These are phyloP conservation scores for Melipona beecheii DNA, from an alignment of 2,888 invertebrate genomes.

Conservation along the genomic window DNA sequence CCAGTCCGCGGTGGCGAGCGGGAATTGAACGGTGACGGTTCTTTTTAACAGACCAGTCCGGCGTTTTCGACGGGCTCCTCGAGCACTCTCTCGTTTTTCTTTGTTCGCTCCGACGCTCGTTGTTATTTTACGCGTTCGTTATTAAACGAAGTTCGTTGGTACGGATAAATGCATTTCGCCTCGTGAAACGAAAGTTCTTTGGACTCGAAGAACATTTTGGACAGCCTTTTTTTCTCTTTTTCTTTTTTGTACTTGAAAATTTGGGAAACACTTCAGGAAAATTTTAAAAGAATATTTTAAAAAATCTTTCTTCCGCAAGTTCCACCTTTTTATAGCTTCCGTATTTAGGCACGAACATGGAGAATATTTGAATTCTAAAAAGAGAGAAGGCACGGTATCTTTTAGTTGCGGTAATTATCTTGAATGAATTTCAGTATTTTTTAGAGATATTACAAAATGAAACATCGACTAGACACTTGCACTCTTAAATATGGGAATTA, in stretches of 20 bases:
- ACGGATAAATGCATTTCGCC: no score
- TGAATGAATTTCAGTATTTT: no score
- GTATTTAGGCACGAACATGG: no score
- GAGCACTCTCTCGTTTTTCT: constrained; percentile 10
- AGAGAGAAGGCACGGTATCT: no score
- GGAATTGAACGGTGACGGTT: constrained; percentile 26
- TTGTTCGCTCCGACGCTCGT: neutral
- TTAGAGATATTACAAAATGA: neutral
- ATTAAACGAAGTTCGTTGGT: neutral
- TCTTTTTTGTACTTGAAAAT: no score
- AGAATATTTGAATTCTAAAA: neutral
- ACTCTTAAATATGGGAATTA: neutral
- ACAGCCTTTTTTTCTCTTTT: neutral
- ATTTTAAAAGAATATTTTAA: neutral
- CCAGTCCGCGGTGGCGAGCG: constrained; percentile 26
- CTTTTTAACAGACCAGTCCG: constrained; percentile 8
- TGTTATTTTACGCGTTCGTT: neutral
- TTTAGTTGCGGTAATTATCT: no score
- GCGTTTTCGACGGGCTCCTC: constrained; percentile 8
- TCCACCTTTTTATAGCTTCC: no score
- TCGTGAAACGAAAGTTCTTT: neutral
- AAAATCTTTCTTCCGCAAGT: no score
- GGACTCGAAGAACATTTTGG: neutral
- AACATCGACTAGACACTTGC: neutral
- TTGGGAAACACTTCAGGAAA: neutral